A percentile compares a stretch with the other conserved stretches of the same genome.
These are phyloP conservation scores for Rotaria magnacalcarata DNA, from an alignment of 2,888 invertebrate genomes.

Conservation along the genomic window DNA sequence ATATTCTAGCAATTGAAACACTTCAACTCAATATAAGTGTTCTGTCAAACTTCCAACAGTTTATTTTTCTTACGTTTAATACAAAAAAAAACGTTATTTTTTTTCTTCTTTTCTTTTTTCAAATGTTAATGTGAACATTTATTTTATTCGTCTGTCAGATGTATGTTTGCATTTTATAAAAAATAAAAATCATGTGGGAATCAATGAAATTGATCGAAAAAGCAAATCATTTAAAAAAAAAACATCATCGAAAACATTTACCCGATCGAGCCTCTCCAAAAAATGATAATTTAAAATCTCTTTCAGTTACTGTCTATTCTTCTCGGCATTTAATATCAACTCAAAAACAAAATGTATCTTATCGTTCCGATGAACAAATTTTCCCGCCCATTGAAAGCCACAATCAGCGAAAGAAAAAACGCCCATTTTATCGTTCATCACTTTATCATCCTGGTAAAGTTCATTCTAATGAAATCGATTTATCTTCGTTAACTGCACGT, in stretches of 20 bases:
- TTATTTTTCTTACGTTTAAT: background rate
- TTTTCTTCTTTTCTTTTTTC: background rate
- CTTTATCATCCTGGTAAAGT: background rate
- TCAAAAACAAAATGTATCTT: background rate
- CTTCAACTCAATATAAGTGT: background rate
- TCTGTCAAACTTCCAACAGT: background rate
- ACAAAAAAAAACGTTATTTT: background rate
- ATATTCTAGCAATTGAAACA: background rate
- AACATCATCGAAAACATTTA: background rate
- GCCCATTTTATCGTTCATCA: background rate
- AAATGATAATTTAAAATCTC: background rate
- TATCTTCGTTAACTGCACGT: background rate
- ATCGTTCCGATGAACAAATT: background rate
- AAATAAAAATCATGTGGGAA: background rate
- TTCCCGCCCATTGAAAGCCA: background rate
- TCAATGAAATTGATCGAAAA: background rate
- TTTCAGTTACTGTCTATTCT: background rate
- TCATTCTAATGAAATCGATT: background rate
- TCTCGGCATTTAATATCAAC: background rate
- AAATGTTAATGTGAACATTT: background rate
- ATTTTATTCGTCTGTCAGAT: background rate
- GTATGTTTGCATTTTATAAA: background rate
- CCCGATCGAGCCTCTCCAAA: background rate
- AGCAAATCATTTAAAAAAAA: background rate
- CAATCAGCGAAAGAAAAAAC: background rate